A percentile compares a stretch with the other conserved stretches of the same genome.
These are phyloP conservation scores for Euplexia lucipara DNA, from an alignment of 2,888 invertebrate species.

Conservation along the genomic window DNA sequence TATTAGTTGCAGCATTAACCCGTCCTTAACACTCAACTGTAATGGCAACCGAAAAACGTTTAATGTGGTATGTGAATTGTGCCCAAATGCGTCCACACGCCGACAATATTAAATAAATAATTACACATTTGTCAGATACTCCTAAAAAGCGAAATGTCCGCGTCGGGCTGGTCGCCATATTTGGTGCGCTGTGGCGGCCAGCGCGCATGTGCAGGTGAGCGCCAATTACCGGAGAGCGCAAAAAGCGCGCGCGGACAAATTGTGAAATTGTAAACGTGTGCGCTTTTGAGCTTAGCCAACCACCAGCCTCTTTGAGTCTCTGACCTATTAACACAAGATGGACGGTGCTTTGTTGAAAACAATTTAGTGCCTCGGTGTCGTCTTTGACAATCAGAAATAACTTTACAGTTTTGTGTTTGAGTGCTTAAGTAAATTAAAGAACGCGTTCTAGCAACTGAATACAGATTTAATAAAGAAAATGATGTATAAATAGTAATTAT, in stretches of 20 bases:
- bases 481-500: too few species aligned
- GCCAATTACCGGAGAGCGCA: slow-evolving; percentile 87
- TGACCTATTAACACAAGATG: slow-evolving; percentile 66
- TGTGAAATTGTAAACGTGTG: slow-evolving; percentile 87
- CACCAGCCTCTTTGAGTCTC: slow-evolving; percentile 56
- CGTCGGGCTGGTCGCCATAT: slow-evolving; percentile 82
- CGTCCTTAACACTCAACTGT: slow-evolving; percentile 73
- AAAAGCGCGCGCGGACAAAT: slow-evolving; percentile 89
- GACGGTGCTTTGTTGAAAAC: slow-evolving; percentile 40
- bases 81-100: slow-evolving; percentile 82
- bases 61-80: slow-evolving; percentile 85
- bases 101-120: slow-evolving; percentile 90
- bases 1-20: slow-evolving; percentile 72
- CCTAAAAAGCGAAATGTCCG: slow-evolving; percentile 87
- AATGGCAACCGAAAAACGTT: slow-evolving; percentile 79
- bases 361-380: slow-evolving; percentile 35
- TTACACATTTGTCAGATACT: slow-evolving; percentile 91
- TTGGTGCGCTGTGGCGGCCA: slow-evolving; percentile 79
- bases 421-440: not conserved
- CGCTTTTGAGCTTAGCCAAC: slow-evolving; percentile 68
- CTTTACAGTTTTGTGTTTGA: slow-evolving; percentile 4
- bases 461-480: too few species aligned
- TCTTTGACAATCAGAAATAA: slow-evolving; percentile 13
- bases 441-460: not conserved
- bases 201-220: slow-evolving; percentile 83